These are phyloP conservation scores for Ethmia dodecea DNA, from an alignment of 2,888 invertebrate species.

Conservation along the genomic window DNA sequence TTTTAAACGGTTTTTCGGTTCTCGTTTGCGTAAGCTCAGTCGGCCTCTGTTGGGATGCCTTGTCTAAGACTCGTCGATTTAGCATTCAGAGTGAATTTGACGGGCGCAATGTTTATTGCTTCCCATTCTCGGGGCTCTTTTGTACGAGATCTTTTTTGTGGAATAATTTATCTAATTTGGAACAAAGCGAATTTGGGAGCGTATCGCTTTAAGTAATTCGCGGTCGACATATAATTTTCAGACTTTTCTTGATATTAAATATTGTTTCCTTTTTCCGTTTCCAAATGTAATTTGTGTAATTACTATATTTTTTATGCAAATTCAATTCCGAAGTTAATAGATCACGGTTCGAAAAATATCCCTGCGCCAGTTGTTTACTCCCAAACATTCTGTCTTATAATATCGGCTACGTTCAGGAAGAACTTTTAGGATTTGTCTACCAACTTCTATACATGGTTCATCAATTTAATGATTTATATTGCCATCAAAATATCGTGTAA, in stretches of 20 bases:
- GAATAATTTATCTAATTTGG: constrained; percentile 67
- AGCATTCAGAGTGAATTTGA: constrained; percentile 61
- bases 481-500: no score
- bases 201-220: constrained; percentile 27
- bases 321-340: no score
- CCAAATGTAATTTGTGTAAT: no score
- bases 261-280: constrained; percentile 16
- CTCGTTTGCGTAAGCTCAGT: no score
- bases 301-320: no score
- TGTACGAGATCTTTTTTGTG: constrained; percentile 56
- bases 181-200: constrained; percentile 55
- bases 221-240: constrained; percentile 18
- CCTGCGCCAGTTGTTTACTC: no score
- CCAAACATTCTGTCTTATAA: no score
- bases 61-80: constrained; percentile 51
- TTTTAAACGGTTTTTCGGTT: background rate
- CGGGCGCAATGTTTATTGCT: constrained; percentile 62
- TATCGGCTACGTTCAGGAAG: no score
- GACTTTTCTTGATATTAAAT: constrained; percentile 20
- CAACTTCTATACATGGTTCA: no score
- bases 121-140: constrained; percentile 45
- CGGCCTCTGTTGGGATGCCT: constrained; percentile 27
- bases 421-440: background rate
- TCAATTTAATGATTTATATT: no score
- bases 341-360: no score